Base-by-base conservation (phyloP, 2,888 invertebrate species). In the Arrhopalites spinosus region DNA sequence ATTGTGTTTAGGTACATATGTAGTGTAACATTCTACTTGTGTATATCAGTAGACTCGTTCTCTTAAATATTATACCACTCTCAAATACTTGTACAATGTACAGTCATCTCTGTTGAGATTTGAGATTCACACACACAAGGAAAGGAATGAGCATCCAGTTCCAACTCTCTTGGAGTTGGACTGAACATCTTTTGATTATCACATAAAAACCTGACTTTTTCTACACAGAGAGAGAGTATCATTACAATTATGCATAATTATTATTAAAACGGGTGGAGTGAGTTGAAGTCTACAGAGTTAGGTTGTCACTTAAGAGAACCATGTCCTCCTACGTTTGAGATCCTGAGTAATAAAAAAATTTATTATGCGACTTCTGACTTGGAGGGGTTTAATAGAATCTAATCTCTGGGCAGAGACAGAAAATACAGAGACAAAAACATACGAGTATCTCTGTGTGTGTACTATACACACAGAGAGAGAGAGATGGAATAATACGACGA, bases 211-310 rank as follows among this genome's bases (percentile, higher is more conserved):
- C 73, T 74, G 75, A 78, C 73, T 73, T 76, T 77, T 78, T 69
- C 53, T 36, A 67, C 50, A 59, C n/a, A n/a, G n/a, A n/a, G n/a
- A n/a, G n/a, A n/a, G 67, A 74, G 73, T 68, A 75, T 74, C 77
- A 75, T 74, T 74, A 77, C 77, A 80, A 79, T 74, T 74, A 74
- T 74, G 74, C 67, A 79, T 79, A 80, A 79, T 80, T 80, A 80
- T 80, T 80, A 80, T 81, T 80, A 78, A 78, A 81, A 80, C 78
- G 82, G 82, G 82, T 81, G 82, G 81, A 81, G 80, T 78, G 75
- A 75, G 79, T 75, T 81, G 79, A 78, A 78, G 77, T 79, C 77
- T 47, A 77, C 73, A 77, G 68, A 77, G 75, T 77, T 77, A 75
- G 79, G 78, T 81, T 81, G 80, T 81, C 81, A 81, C 79, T 80